Evolutionary conservation across 2,797 vertebrate genomes (phyloP).

Genomic region (Mormyrops attenuatus): DNA sequence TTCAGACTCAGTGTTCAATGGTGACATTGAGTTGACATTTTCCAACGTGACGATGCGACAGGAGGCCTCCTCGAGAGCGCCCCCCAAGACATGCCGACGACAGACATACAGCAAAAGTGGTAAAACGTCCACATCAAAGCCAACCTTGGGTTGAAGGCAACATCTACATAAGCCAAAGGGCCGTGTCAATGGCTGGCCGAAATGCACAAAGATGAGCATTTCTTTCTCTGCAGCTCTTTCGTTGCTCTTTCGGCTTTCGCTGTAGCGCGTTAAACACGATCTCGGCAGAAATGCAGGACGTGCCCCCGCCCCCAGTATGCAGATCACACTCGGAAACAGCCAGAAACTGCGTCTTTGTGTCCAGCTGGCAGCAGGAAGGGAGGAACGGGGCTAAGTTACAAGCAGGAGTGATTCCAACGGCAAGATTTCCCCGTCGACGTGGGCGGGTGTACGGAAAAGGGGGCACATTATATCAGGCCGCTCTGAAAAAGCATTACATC

Average conservation of each 20-base stretch:
- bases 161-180: not conserved
- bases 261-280: not conserved
- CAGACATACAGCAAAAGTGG: not conserved
- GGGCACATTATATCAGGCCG: not conserved
- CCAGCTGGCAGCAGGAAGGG: constrained; percentile 11
- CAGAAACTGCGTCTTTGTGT: not conserved
- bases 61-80: not conserved
- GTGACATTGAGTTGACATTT: constrained; percentile 21
- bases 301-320: not conserved
- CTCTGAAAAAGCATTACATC: constrained; percentile 2
- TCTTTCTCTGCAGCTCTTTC: not conserved
- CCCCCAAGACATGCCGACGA: not conserved
- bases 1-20: not conserved
- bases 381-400: constrained; percentile 14
- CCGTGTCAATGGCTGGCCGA: not conserved
- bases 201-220: not conserved
- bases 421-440: constrained; percentile 7
- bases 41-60: not conserved
- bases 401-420: constrained; percentile 16
- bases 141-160: not conserved
- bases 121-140: not conserved
- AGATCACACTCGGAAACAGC: not conserved
- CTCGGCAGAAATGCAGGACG: not conserved
- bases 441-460: constrained; percentile 16
- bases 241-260: not conserved